phyloP scores from a whole-genome alignment of 1,140 invertebrate species.

The Oppia nitens region DNA sequence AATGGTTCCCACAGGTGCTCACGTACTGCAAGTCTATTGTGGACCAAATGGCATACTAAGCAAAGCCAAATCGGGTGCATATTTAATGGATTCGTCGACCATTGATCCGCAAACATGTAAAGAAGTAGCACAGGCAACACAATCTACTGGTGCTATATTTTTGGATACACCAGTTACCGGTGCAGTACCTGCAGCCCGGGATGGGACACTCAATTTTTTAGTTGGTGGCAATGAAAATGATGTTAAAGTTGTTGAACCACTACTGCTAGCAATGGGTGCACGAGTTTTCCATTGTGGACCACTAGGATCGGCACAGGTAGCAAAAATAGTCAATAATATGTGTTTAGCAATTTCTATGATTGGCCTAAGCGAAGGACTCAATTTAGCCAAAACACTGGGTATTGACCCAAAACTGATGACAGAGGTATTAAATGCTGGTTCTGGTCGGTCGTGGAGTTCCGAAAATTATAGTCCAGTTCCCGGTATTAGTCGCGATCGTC shows the following conservation, averaged over 20 bases:
- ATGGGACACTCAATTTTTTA: conserved; percentile 93
- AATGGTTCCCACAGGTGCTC: conserved; percentile 60
- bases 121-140: conserved; percentile 44
- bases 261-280: conserved; percentile 72
- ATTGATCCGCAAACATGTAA: conserved; percentile 74
- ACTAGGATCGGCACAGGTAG: conserved; percentile 76
- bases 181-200: conserved; percentile 49
- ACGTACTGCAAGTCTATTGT: conserved; percentile 38
- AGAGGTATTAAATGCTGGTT: conserved; percentile 79
- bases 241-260: conserved; percentile 47
- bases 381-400: conserved; percentile 76
- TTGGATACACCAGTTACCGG: conserved; percentile 93
- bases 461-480: conserved; percentile 92
- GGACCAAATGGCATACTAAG: conserved; percentile 42
- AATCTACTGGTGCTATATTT: conserved; percentile 48
- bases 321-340: conserved; percentile 98
- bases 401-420: conserved; percentile 72
- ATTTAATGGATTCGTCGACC: conserved; percentile 88
- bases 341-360: conserved; percentile 77
- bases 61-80: conserved; percentile 33
- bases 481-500: conserved; percentile 66
- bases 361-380: conserved; percentile 74
- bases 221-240: conserved; percentile 53
- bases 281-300: conserved; percentile 79
- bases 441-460: conserved; percentile 87